Conservation (phyloP, 2,113 vertebrate species). For the Sceloporus tristichus region DNA sequence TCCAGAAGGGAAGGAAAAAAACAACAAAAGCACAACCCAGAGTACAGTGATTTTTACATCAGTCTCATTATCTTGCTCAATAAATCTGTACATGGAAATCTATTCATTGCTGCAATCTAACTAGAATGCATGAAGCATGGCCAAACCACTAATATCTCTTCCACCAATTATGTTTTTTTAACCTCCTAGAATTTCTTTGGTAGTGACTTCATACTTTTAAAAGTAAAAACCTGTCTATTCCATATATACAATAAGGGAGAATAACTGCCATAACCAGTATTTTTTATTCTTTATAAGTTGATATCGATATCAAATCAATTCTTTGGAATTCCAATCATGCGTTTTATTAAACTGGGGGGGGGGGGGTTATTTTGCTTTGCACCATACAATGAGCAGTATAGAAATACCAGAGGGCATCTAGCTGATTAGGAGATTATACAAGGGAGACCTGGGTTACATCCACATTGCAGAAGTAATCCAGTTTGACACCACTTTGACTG, state of each 20-base stretch:
- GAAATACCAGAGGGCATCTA: background rate
- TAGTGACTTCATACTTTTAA: background rate
- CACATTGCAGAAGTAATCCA: too few species aligned
- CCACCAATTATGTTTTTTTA: background rate
- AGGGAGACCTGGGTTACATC: background rate
- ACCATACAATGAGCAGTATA: background rate
- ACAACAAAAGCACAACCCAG: background rate
- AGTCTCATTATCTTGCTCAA: constrained; percentile 12
- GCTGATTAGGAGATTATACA: background rate
- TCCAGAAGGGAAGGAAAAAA: background rate
- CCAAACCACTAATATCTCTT: background rate
- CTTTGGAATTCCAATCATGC: background rate
- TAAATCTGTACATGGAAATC: background rate
- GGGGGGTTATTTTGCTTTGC: background rate
- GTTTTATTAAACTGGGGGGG: background rate
- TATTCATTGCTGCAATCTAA: background rate
- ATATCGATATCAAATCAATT: background rate
- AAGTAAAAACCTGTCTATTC: background rate
- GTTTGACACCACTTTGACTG: background rate
- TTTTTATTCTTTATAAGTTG: background rate
- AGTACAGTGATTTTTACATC: background rate
- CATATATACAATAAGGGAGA: background rate
- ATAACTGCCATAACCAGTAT: background rate
- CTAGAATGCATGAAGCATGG: background rate
- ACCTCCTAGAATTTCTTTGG: background rate